Conservation (phyloP, 1,140 invertebrate genomes). For the Trachymyrmex cornetzi region DNA sequence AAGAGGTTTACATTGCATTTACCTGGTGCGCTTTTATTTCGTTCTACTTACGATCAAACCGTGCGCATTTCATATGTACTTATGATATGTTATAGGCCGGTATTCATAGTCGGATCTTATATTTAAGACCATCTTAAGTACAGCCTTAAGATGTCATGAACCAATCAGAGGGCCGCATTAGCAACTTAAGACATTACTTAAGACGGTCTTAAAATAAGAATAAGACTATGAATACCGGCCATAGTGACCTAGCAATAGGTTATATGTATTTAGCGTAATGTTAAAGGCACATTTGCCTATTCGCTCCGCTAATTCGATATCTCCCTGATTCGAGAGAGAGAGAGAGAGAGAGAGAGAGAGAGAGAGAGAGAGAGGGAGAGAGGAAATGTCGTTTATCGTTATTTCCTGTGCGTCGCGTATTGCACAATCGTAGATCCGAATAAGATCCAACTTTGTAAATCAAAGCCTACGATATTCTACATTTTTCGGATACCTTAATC, state of each 20-base stretch:
- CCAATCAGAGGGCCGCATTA: no score
- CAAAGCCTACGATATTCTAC: background rate
- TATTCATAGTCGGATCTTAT: no score
- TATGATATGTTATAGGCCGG: conserved; percentile 61
- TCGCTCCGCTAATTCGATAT: conserved; percentile 23
- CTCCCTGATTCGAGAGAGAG: background rate
- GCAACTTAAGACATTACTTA: no score
- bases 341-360: background rate
- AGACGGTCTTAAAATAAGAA: no score
- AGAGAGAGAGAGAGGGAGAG: background rate
- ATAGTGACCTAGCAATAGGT: conserved; percentile 69
- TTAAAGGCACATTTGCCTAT: conserved; percentile 54
- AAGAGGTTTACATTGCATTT: conserved; percentile 87
- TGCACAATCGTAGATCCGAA: conserved; percentile 29
- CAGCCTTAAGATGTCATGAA: no score
- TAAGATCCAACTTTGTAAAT: conserved; percentile 18
- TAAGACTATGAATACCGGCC: no score
- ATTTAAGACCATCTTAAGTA: no score
- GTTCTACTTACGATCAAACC: conserved; percentile 88
- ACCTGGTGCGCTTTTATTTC: conserved; percentile 89
- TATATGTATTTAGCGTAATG: conserved; percentile 67
- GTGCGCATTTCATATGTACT: conserved; percentile 84
- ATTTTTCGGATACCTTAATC: conserved; percentile 1
- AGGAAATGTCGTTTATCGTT: background rate
- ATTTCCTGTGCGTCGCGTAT: background rate